Base-by-base conservation (phyloP, 2,888 invertebrate species). In the Drepanosiphum platanoidis region DNA sequence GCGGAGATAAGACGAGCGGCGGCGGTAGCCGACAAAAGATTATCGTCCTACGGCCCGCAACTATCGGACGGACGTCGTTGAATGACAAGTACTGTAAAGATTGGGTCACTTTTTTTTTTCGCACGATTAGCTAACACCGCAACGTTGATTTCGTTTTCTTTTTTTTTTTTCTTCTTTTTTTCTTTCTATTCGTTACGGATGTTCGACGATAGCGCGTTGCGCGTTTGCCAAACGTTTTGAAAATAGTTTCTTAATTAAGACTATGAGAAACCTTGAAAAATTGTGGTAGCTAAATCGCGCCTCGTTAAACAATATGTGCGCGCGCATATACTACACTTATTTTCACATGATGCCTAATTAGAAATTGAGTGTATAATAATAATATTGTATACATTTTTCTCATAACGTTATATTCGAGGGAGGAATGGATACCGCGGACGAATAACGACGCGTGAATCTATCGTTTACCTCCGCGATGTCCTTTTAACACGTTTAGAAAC, bases 1-100 rank as follows among this genome's bases (percentile, higher is more conserved):
- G 61, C 61, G 58, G 81, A n/a, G n/a, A 82, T 72, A 82, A 82
- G 61, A 82, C 32, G 81, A 81, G 3, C 64, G 83, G 74, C 42
- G 72, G 46, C 74, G 71, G 58, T 58, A 71, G 22, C 64, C 72
- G 83, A 83, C 83, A 83, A 83, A 72, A 70, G 52, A 18, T 46
- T n/a, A n/a, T 42, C n/a, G 66, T 11, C 64, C 39, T 27, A 70
- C 27, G n/a, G 27, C 72, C 64, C 64, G 64, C 74, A 46, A 70
- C 34, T 52, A n/a, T 32, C 22, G n/a, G 46, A 79, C 5, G 79
- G n/a, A 34, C 68, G 68, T 46, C 32, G 79, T 4, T 46, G 80
- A 79, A 80, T 80, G 68, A 70, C 80, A 70, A 71, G 36, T 39
- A 39, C 22, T 0, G 30, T n/a, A 18, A n/a, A 70, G 36, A 83